These are phyloP conservation scores for Parazoanthus atlanticus DNA, from an alignment of 92 coral and sea anemone genomes.

Conservation along the genomic window DNA sequence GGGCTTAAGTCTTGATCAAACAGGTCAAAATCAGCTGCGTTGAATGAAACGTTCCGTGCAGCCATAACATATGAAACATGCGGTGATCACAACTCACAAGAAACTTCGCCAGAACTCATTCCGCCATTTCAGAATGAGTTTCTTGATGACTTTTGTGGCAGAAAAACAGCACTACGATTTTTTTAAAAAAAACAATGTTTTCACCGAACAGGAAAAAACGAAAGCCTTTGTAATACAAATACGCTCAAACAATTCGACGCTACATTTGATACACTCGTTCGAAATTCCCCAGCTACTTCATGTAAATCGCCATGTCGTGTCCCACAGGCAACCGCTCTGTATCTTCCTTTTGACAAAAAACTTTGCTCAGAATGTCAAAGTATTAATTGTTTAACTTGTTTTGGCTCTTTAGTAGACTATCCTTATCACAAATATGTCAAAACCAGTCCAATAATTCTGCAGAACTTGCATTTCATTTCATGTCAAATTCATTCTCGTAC, in stretches of 20 bases:
- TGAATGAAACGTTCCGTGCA: slow-evolving; percentile 54
- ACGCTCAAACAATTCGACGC: not conserved
- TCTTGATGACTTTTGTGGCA: not conserved
- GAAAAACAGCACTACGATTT: not conserved
- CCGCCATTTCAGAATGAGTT: not conserved
- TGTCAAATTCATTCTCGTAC: too few species aligned
- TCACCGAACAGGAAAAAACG: not conserved
- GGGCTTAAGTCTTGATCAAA: slow-evolving; percentile 79
- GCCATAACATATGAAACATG: not conserved
- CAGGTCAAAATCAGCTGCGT: slow-evolving; percentile 73
- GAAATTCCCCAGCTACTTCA: too few species aligned
- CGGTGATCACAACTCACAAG: not conserved
- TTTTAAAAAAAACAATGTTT: not conserved
- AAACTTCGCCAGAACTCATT: not conserved
- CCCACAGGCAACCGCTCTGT: too few species aligned
- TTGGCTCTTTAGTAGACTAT: too few species aligned
- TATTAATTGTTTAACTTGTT: too few species aligned
- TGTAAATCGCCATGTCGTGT: too few species aligned
- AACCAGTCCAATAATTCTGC: too few species aligned
- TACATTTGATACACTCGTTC: too few species aligned
- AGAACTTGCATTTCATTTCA: too few species aligned
- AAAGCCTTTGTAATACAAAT: not conserved
- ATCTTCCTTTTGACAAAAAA: too few species aligned
- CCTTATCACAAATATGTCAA: too few species aligned
- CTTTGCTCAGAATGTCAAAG: too few species aligned